These are phyloP conservation scores for Sciurus vulgaris DNA, from an alignment of 2,797 vertebrate genomes.

Conservation along the genomic window DNA sequence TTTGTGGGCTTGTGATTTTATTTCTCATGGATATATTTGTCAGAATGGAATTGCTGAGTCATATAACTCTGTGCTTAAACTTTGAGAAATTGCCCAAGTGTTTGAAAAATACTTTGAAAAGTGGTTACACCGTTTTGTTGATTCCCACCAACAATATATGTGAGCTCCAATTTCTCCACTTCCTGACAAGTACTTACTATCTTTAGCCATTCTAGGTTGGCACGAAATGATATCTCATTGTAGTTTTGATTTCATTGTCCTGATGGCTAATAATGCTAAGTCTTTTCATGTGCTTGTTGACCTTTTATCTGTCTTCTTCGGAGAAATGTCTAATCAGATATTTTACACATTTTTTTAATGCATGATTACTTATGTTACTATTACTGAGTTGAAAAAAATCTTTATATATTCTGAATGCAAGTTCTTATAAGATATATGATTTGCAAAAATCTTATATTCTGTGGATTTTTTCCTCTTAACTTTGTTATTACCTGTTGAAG, in stretches of 20 bases:
- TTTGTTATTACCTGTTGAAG: not conserved
- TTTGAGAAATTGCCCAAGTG: not conserved
- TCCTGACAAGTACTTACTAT: not conserved
- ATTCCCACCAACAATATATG: not conserved
- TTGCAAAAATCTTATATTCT: constrained; percentile 1
- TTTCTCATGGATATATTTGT: not conserved
- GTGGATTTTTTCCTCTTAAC: not conserved
- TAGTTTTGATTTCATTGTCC: not conserved
- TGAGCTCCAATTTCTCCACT: not conserved
- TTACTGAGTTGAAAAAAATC: not conserved
- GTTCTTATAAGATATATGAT: not conserved
- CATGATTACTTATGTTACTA: not conserved
- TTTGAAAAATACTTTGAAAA: not conserved
- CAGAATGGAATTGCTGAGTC: not conserved
- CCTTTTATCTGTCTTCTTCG: not conserved
- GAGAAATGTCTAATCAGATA: not conserved
- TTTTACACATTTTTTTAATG: not conserved
- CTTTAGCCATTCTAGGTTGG: not conserved
- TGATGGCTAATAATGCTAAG: not conserved
- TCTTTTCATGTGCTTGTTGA: not conserved
- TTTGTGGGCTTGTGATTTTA: not conserved
- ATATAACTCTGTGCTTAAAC: not conserved
- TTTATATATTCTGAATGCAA: not conserved
- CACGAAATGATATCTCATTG: not conserved
- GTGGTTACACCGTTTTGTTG: not conserved